Conservation (phyloP, 37 sponge, comb jelly and placozoan species). For the Halisarca cf. caerulea region DNA sequence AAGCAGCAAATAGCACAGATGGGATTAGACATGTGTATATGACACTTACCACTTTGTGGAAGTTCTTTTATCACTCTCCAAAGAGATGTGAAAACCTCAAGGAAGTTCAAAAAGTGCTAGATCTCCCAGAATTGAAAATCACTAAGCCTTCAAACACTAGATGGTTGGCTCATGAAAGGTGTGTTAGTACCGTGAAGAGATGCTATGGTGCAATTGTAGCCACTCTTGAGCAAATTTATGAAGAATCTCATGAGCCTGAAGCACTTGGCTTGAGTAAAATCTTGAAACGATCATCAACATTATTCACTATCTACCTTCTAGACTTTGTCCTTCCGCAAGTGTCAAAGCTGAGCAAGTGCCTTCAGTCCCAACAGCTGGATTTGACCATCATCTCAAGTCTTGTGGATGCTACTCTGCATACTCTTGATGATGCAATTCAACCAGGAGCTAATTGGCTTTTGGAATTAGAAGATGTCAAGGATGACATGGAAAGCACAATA, state of each 20-base stretch:
- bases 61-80: background rate
- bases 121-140: slow-evolving; percentile 25
- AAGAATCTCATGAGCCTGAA: slow-evolving; percentile 25
- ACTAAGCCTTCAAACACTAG: slow-evolving; percentile 20
- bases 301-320: slow-evolving; percentile 32
- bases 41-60: slow-evolving; percentile 3
- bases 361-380: slow-evolving; percentile 15
- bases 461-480: no score
- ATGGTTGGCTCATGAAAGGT: no score
- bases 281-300: slow-evolving; percentile 13
- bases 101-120: slow-evolving; percentile 12
- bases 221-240: slow-evolving; percentile 15
- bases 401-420: slow-evolving; percentile 23
- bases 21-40: slow-evolving; percentile 27
- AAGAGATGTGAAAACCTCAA: slow-evolving; percentile 25
- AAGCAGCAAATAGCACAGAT: background rate
- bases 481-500: background rate
- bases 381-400: slow-evolving; percentile 37
- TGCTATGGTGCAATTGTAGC: slow-evolving; percentile 24
- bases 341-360: slow-evolving; percentile 30
- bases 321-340: slow-evolving; percentile 20
- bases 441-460: no score
- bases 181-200: slow-evolving; percentile 26
- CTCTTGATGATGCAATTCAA: background rate
- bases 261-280: slow-evolving; percentile 26